Conservation (phyloP, 2,113 vertebrate genomes). For the Turdus rufiventris region DNA sequence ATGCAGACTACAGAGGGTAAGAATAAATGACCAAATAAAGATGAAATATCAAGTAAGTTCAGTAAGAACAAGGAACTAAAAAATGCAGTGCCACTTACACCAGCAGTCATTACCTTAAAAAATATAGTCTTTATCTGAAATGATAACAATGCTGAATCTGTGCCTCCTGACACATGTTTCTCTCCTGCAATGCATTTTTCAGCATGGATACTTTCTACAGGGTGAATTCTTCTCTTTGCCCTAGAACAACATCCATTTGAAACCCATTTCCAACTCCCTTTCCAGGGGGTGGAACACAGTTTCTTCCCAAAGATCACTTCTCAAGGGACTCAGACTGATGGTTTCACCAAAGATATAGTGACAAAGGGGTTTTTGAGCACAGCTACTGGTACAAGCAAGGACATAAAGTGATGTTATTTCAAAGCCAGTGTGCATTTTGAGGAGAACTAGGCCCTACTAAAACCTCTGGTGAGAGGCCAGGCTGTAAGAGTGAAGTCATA, state of each 20-base stretch:
- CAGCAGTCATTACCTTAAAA: not conserved
- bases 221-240: not conserved
- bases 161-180: not conserved
- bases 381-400: not conserved
- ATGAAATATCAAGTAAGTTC: not conserved
- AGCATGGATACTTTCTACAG: not conserved
- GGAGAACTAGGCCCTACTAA: conserved; percentile 17
- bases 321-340: conserved; percentile 54
- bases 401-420: not conserved
- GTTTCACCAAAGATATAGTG: conserved; percentile 44
- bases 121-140: not conserved
- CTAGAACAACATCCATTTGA: conserved; percentile 39
- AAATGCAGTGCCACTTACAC: not conserved
- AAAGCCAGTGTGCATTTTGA: conserved; percentile 30
- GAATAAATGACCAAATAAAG: not conserved
- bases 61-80: not conserved
- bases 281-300: not conserved
- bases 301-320: conserved; percentile 22
- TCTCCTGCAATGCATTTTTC: not conserved
- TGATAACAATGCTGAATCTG: not conserved
- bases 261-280: conserved; percentile 51
- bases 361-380: conserved; percentile 71
- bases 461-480: not conserved
- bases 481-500: not conserved
- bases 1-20: not conserved